Conservation (phyloP, 2,888 invertebrate species). For the Folsomia manolachei region DNA sequence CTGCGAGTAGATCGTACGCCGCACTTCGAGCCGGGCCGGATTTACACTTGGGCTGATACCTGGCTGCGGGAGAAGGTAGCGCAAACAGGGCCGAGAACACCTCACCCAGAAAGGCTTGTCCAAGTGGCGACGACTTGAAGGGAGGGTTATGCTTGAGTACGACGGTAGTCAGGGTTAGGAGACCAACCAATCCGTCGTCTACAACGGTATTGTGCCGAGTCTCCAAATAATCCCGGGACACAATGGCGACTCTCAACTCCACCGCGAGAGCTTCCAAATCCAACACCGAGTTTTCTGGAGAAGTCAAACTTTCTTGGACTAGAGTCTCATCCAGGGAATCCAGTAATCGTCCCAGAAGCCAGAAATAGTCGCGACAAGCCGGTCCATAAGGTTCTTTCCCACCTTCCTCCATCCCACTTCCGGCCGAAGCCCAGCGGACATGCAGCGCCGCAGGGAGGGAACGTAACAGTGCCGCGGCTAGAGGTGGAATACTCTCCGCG, state of each 20-base stretch:
- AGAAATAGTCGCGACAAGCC: conserved; percentile 91
- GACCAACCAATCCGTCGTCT: conserved; percentile 85
- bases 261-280: conserved; percentile 68
- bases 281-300: conserved; percentile 60
- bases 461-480: conserved; percentile 74
- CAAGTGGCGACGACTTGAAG: conserved; percentile 76
- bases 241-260: conserved; percentile 71
- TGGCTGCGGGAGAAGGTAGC: conserved; percentile 77
- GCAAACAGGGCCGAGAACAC: conserved; percentile 85
- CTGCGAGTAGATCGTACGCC: conserved; percentile 85
- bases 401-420: conserved; percentile 60
- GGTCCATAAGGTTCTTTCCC: conserved; percentile 94
- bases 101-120: conserved; percentile 66
- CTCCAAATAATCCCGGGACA: conserved; percentile 77
- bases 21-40: conserved; percentile 81
- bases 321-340: conserved; percentile 79
- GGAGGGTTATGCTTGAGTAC: conserved; percentile 83
- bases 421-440: conserved; percentile 58
- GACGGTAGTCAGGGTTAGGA: conserved; percentile 81
- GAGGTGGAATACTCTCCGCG: conserved; percentile 57
- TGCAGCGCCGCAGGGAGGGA: conserved; percentile 80
- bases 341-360: conserved; percentile 82
- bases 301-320: conserved; percentile 63
- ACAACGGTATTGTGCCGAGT: conserved; percentile 75
- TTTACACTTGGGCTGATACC: conserved; percentile 89